Conservation (phyloP, 2,888 invertebrate species). For the Idaea dimidiata region DNA sequence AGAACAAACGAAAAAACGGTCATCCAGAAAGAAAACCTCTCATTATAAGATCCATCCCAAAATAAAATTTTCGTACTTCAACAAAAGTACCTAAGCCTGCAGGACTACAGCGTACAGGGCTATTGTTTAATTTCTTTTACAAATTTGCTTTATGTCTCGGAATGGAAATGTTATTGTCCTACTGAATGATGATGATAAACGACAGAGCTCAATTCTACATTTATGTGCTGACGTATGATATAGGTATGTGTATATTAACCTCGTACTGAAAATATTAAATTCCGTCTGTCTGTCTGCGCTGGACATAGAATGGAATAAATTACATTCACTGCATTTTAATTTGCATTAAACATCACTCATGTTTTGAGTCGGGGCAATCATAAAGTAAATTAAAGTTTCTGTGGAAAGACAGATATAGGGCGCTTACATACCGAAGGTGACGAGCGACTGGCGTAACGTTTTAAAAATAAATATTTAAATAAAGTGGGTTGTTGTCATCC, state of each 20-base stretch:
- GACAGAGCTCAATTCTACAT: too few relatives aligned
- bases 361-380: slow-evolving; percentile 30
- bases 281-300: slow-evolving; percentile 48
- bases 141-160: too few relatives aligned
- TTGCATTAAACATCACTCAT: slow-evolving; percentile 49
- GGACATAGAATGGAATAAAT: slow-evolving; percentile 53
- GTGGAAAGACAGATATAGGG: slow-evolving; percentile 47
- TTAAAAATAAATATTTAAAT: background rate
- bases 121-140: too few relatives aligned
- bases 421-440: slow-evolving; percentile 10
- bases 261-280: slow-evolving; percentile 60
- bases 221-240: too few relatives aligned
- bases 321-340: slow-evolving; percentile 36
- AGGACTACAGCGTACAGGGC: too few relatives aligned
- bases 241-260: background rate
- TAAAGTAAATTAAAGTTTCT: slow-evolving; percentile 48
- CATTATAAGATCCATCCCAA: too few relatives aligned
- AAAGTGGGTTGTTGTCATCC: background rate
- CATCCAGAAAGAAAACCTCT: too few relatives aligned
- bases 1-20: too few relatives aligned
- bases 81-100: too few relatives aligned
- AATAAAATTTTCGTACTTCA: too few relatives aligned
- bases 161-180: too few relatives aligned
- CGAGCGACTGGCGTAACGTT: background rate
- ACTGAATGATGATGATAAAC: too few relatives aligned